Evolutionary conservation across 2,888 invertebrate species (phyloP).

Genomic region (Empis livida): DNA sequence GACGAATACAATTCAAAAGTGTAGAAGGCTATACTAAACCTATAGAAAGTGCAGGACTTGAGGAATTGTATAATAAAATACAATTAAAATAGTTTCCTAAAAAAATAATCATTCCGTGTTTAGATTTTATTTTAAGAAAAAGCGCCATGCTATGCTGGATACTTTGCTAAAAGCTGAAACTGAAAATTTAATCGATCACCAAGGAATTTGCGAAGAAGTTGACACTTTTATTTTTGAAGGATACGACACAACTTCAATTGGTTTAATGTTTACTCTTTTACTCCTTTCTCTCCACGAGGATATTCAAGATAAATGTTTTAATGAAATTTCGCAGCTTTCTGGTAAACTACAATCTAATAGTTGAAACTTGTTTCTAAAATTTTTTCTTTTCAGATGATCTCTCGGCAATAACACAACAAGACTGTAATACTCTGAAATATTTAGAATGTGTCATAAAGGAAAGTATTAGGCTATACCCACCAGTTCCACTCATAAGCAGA

Average conservation of each 20-base stretch:
- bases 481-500: slow-evolving; percentile 40
- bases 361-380: slow-evolving; percentile 15
- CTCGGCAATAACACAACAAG: slow-evolving; percentile 12
- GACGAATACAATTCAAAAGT: slow-evolving; percentile 21
- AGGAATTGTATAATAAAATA: too few relatives aligned
- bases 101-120: neutral
- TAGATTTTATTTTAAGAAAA: slow-evolving; percentile 15
- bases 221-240: slow-evolving; percentile 53
- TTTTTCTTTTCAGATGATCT: slow-evolving; percentile 15
- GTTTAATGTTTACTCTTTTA: slow-evolving; percentile 39
- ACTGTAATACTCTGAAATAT: slow-evolving; percentile 31
- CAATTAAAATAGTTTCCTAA: too few relatives aligned
- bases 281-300: slow-evolving; percentile 39
- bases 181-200: slow-evolving; percentile 38
- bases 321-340: slow-evolving; percentile 34
- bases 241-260: slow-evolving; percentile 48
- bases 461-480: slow-evolving; percentile 41
- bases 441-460: slow-evolving; percentile 46
- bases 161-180: slow-evolving; percentile 40
- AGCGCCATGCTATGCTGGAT: slow-evolving; percentile 43
- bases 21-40: too few relatives aligned
- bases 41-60: too few relatives aligned
- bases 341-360: slow-evolving; percentile 14
- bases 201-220: slow-evolving; percentile 47
- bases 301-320: slow-evolving; percentile 37